These are phyloP conservation scores for Acanthaster planci DNA, from an alignment of 35 echinoderm and acorn worm genomes.

Conservation along the genomic window DNA sequence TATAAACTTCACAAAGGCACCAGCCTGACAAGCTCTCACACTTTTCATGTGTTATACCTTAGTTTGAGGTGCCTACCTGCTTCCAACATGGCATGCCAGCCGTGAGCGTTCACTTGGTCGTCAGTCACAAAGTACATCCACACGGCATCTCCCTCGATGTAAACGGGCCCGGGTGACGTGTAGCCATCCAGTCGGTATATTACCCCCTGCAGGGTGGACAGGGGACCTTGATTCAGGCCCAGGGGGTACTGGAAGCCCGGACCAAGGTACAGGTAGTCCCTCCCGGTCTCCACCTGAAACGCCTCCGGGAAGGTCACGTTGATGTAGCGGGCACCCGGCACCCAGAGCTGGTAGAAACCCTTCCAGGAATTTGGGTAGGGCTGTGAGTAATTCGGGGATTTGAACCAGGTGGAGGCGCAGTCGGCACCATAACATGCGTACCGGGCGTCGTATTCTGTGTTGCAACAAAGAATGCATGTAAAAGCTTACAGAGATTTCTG, in stretches of 20 bases:
- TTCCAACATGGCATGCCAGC: slow-evolving; percentile 10
- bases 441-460: not conserved
- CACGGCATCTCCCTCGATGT: slow-evolving; percentile 21
- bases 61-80: slow-evolving; percentile 30
- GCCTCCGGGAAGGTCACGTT: not conserved
- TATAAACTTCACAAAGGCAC: no score
- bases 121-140: slow-evolving; percentile 44
- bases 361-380: not conserved
- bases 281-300: slow-evolving; percentile 16
- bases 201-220: not conserved
- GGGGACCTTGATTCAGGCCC: not conserved
- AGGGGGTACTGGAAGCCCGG: slow-evolving; percentile 31
- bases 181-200: slow-evolving; percentile 42
- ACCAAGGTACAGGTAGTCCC: slow-evolving; percentile 37
- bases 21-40: no score
- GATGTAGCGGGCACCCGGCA: slow-evolving; percentile 34
- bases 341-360: slow-evolving; percentile 30
- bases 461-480: not conserved
- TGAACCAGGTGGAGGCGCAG: not conserved
- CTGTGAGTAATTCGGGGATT: slow-evolving; percentile 13
- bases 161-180: not conserved
- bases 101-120: not conserved
- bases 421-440: not conserved
- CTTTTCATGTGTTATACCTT: not conserved
- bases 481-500: not conserved